Percentiles rank a stretch among this genome's conserved stretches.
phyloP scores from a whole-genome alignment of 1,140 invertebrate species.

The Aphaenogaster rudis region DNA sequence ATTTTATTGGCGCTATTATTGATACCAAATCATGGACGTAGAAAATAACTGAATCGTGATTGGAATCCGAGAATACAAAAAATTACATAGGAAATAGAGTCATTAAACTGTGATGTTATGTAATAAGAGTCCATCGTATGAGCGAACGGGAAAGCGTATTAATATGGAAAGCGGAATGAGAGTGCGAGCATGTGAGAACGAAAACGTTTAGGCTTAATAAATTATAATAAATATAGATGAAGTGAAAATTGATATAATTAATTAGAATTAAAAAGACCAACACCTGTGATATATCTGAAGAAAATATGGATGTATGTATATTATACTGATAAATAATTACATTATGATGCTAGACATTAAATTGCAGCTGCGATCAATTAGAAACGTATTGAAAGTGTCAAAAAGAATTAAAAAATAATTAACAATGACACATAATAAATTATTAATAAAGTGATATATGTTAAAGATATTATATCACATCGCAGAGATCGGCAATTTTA shows the following conservation, averaged over 20 bases:
- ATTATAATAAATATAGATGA: not conserved
- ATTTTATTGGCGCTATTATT: not conserved
- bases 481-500: not conserved
- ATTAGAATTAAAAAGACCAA: not conserved
- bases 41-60: not conserved
- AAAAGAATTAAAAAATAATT: not conserved
- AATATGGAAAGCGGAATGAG: not conserved
- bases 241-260: not conserved
- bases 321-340: not conserved
- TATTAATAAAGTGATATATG: not conserved
- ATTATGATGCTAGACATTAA: not conserved
- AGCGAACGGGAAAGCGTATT: constrained; percentile 1
- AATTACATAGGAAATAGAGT: not conserved
- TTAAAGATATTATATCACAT: not conserved
- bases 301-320: not conserved
- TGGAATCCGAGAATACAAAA: not conserved
- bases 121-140: not conserved
- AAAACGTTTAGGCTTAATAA: not conserved
- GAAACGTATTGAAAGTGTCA: not conserved
- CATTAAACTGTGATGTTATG: not conserved
- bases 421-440: not conserved
- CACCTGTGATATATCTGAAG: not conserved
- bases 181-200: not conserved
- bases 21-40: not conserved
- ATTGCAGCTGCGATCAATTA: not conserved